phyloP scores from a whole-genome alignment of 2,113 vertebrate species.

The Lates calcarifer region DNA sequence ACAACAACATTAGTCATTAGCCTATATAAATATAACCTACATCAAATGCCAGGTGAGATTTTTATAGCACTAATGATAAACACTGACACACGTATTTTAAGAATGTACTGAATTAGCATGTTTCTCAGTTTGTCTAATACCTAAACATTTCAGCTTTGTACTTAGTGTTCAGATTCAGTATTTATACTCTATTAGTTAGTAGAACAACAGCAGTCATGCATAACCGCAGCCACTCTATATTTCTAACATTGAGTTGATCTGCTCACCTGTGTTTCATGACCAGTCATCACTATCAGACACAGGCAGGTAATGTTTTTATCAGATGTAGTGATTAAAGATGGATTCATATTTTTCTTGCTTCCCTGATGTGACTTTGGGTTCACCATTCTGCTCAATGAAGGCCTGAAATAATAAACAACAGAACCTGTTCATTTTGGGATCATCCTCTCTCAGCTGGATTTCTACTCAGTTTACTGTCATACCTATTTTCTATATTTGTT shows the following conservation, averaged over 20 bases:
- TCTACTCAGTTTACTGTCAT: neutral
- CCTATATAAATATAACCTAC: neutral
- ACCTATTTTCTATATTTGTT: neutral
- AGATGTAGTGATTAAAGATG: conserved; percentile 80
- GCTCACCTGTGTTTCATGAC: neutral
- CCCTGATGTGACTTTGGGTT: conserved; percentile 77
- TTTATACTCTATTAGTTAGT: neutral
- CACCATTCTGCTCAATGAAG: conserved; percentile 75
- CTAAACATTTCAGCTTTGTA: neutral
- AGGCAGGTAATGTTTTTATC: conserved; percentile 11
- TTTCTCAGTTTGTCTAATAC: neutral
- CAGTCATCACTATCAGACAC: neutral
- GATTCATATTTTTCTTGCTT: conserved; percentile 82
- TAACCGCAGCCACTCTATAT: neutral
- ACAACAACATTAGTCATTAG: neutral
- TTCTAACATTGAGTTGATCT: neutral
- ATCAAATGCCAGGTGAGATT: neutral
- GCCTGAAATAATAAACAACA: conserved; percentile 60
- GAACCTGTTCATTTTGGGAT: neutral
- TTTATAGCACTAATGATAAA: neutral
- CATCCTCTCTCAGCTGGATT: neutral
- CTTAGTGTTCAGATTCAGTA: neutral
- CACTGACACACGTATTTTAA: neutral
- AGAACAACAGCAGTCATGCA: neutral
- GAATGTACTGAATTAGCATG: neutral